Conservation (phyloP, 2,113 vertebrate genomes). For the Myiopsitta monachus region DNA sequence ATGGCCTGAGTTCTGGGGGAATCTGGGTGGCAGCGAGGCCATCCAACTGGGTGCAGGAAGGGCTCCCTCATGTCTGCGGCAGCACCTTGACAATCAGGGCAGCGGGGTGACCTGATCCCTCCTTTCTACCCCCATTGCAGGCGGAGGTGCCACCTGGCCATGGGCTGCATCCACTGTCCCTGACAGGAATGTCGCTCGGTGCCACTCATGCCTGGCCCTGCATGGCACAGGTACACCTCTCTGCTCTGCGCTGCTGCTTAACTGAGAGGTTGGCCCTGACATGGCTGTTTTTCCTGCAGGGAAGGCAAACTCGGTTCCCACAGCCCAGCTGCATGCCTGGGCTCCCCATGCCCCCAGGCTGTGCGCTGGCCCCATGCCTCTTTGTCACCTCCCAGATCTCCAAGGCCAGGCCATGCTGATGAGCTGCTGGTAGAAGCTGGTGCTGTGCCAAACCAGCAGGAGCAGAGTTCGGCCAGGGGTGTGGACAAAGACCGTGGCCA, state of each 20-base stretch:
- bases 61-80: not conserved
- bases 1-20: not conserved
- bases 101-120: not conserved
- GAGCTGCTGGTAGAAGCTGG: not conserved
- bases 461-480: not conserved
- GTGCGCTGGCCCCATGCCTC: not conserved
- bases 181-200: not conserved
- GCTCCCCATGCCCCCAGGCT: not conserved
- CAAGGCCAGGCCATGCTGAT: not conserved
- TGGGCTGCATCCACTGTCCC: not conserved
- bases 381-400: not conserved
- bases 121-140: not conserved
- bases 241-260: not conserved
- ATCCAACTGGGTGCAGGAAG: not conserved
- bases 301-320: not conserved
- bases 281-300: not conserved
- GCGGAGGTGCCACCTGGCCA: not conserved
- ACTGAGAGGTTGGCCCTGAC: fast-evolving
- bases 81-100: not conserved
- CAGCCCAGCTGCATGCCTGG: not conserved
- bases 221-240: not conserved
- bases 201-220: not conserved
- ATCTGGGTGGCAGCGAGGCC: not conserved
- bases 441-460: not conserved
- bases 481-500: fast-evolving